Percentiles rank a stretch among this genome's conserved stretches.
Conservation (phyloP, 2,113 vertebrate species). For the Rhynchomys soricoides region DNA sequence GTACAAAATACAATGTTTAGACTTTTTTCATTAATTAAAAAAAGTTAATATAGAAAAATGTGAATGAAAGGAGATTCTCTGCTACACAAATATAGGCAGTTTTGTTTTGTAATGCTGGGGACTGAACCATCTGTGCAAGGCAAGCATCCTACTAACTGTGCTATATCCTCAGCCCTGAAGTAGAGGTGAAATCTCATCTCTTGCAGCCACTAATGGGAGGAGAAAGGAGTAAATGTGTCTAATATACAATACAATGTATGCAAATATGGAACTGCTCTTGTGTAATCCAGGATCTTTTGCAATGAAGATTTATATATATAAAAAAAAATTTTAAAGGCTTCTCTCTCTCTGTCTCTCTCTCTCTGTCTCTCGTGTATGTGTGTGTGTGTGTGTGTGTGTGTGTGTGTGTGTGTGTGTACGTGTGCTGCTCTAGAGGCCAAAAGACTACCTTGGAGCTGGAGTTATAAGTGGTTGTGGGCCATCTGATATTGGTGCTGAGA, state of each 20-base stretch:
- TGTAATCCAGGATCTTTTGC: no score
- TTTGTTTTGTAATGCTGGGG: not conserved
- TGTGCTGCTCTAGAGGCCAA: no score
- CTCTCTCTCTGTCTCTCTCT: no score
- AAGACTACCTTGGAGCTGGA: no score
- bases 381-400: no score
- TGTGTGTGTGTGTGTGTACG: no score
- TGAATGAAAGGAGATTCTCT: not conserved
- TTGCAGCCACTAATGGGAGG: not conserved
- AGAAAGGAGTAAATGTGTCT: not conserved
- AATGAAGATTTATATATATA: no score
- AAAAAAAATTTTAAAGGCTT: no score
- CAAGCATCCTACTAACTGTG: not conserved
- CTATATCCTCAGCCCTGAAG: not conserved
- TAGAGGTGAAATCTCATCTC: not conserved
- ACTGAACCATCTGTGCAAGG: not conserved
- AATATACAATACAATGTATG: not conserved
- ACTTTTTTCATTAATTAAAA: not conserved
- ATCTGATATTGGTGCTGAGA: not conserved
- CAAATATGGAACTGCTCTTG: not conserved
- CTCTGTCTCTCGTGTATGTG: no score
- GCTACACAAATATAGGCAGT: not conserved
- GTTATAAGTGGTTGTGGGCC: not conserved
- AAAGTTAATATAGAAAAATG: not conserved
- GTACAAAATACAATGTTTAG: not conserved